Evolutionary conservation across 2,113 vertebrate genomes (phyloP).

Genomic region (Semnornis frantzii): DNA sequence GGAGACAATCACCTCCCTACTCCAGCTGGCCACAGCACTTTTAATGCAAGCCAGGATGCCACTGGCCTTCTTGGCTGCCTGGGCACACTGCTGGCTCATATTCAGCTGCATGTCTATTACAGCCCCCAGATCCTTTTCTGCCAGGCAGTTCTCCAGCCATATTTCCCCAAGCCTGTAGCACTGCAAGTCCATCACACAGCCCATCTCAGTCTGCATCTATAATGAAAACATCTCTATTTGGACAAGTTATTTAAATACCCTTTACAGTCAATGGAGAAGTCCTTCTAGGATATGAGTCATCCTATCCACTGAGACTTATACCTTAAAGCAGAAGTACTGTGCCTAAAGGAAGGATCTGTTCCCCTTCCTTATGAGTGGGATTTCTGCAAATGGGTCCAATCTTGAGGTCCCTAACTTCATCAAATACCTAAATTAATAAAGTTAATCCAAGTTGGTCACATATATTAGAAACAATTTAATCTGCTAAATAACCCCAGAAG

Average conservation of each 20-base stretch:
- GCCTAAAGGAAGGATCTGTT: slow-evolving; percentile 2
- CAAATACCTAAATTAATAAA: background rate
- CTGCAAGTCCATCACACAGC: too few species aligned
- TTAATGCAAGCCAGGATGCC: too few species aligned
- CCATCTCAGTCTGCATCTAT: background rate
- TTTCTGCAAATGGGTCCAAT: background rate
- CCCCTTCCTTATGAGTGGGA: background rate
- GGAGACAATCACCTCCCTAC: too few species aligned
- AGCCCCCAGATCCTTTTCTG: too few species aligned
- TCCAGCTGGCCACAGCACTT: too few species aligned
- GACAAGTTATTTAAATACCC: slow-evolving; percentile 10
- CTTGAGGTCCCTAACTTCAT: background rate
- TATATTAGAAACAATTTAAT: background rate
- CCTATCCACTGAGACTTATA: background rate
- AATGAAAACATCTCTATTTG: background rate
- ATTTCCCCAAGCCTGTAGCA: too few species aligned
- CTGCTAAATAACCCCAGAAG: background rate
- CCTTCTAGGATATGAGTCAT: slow-evolving; percentile 8
- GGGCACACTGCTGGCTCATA: too few species aligned
- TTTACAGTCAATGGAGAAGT: background rate
- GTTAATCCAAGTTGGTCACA: background rate
- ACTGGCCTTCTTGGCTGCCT: too few species aligned
- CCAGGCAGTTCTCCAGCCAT: too few species aligned
- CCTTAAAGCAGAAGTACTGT: slow-evolving; percentile 1
- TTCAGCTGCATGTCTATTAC: too few species aligned